A percentile compares a stretch with the other conserved stretches of the same genome.
phyloP scores from a whole-genome alignment of 2,113 vertebrate species.

The Nibea albiflora region DNA sequence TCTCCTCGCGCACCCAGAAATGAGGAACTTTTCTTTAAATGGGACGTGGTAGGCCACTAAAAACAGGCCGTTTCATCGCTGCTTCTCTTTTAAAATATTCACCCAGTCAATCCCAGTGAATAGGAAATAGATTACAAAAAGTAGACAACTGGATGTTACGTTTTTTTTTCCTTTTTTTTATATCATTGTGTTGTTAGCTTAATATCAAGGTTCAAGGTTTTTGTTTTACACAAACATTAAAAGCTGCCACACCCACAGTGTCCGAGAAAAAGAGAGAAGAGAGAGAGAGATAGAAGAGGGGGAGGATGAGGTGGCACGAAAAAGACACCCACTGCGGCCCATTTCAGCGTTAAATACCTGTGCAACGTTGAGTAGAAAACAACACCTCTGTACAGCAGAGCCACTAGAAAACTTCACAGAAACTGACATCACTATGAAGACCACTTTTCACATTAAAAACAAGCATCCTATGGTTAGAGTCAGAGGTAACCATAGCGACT shows the following conservation, averaged over 20 bases:
- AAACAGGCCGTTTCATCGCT: constrained; percentile 59
- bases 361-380: constrained; percentile 72
- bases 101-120: constrained; percentile 39
- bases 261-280: constrained; percentile 49
- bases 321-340: constrained; percentile 36
- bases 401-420: constrained; percentile 79
- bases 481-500: constrained; percentile 11
- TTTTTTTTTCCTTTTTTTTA: constrained; percentile 10
- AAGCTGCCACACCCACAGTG: constrained; percentile 73
- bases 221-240: constrained; percentile 71
- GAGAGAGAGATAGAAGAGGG: neutral
- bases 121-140: constrained; percentile 76
- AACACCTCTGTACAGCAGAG: constrained; percentile 72
- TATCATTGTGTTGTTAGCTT: constrained; percentile 17
- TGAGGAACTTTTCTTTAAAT: constrained; percentile 17
- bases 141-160: constrained; percentile 61
- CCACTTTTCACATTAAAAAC: constrained; percentile 76
- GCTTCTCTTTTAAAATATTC: constrained; percentile 68
- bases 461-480: constrained; percentile 65
- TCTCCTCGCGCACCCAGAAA: constrained; percentile 24
- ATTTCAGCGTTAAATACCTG: constrained; percentile 51
- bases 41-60: constrained; percentile 45
- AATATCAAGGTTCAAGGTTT: constrained; percentile 45
- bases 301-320: neutral
- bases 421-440: constrained; percentile 74